Evolutionary conservation across 2,797 vertebrate genomes (phyloP).

Genomic region (Pseudochromis fuscus): DNA sequence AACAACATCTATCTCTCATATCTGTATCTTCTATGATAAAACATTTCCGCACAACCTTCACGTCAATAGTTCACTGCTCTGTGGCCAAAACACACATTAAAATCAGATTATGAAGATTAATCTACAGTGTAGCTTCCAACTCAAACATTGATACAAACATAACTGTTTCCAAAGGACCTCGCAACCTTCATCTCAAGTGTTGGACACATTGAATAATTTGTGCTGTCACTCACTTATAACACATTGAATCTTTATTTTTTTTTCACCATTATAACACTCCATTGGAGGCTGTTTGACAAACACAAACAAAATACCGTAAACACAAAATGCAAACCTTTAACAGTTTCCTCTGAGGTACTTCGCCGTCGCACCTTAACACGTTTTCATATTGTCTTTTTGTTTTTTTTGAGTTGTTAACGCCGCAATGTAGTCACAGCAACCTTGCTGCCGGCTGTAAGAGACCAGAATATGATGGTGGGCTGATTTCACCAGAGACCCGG

Average conservation of each 20-base stretch:
- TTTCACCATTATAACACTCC: constrained; percentile 66
- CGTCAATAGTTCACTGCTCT: too few species aligned
- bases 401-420: constrained; percentile 13
- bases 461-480: constrained; percentile 12
- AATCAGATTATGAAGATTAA: too few species aligned
- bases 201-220: background rate
- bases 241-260: constrained; percentile 77
- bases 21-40: too few species aligned
- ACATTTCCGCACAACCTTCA: too few species aligned
- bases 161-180: background rate
- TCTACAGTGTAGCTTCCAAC: too few species aligned
- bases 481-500: constrained; percentile 19
- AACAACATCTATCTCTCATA: too few species aligned
- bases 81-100: too few species aligned
- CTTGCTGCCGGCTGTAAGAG: background rate
- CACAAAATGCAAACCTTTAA: constrained; percentile 61
- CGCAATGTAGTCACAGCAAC: constrained; percentile 4
- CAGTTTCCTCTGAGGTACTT: constrained; percentile 41
- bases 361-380: constrained; percentile 17
- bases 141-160: background rate
- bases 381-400: background rate
- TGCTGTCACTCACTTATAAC: constrained; percentile 27
- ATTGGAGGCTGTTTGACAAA: constrained; percentile 69
- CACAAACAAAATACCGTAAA: constrained; percentile 64
- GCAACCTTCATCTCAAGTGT: background rate